Conservation (phyloP, 1,140 invertebrate genomes). For the Drosophila repletoides region DNA sequence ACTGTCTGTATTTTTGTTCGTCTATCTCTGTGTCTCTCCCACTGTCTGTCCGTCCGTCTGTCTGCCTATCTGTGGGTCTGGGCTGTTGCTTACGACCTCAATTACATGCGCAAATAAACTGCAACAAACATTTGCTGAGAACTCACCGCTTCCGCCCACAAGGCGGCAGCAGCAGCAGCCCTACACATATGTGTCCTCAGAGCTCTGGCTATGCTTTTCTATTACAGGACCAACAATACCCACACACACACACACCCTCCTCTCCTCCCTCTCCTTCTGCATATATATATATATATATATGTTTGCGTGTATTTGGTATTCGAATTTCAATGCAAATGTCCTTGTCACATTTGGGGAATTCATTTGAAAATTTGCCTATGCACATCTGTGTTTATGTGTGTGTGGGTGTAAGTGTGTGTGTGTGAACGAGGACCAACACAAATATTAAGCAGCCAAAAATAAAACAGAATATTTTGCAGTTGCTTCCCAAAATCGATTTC, state of each 20-base stretch:
- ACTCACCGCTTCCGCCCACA: slow-evolving; percentile 44
- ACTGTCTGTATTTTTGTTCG: too few species aligned
- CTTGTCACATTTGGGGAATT: slow-evolving; percentile 77
- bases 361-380: slow-evolving; percentile 61
- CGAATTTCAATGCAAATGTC: slow-evolving; percentile 74
- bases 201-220: slow-evolving; percentile 27
- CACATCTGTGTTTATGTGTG: slow-evolving; percentile 16
- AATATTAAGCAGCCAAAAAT: slow-evolving; percentile 62
- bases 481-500: slow-evolving; percentile 25
- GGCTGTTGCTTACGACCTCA: slow-evolving; percentile 70
- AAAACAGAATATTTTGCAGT: slow-evolving; percentile 14
- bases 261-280: not conserved
- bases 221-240: slow-evolving; percentile 28
- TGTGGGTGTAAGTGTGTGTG: not conserved
- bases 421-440: slow-evolving; percentile 17
- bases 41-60: slow-evolving; percentile 22
- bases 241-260: not conserved
- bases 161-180: not conserved
- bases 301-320: slow-evolving; percentile 54
- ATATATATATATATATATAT: slow-evolving; percentile 5
- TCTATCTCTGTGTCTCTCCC: not conserved
- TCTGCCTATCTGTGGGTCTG: not conserved
- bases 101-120: slow-evolving; percentile 77
- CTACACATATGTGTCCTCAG: slow-evolving; percentile 19
- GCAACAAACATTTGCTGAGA: slow-evolving; percentile 74